These are phyloP conservation scores for Dynastes hyllus DNA, from an alignment of 2,888 invertebrate genomes.

Conservation along the genomic window DNA sequence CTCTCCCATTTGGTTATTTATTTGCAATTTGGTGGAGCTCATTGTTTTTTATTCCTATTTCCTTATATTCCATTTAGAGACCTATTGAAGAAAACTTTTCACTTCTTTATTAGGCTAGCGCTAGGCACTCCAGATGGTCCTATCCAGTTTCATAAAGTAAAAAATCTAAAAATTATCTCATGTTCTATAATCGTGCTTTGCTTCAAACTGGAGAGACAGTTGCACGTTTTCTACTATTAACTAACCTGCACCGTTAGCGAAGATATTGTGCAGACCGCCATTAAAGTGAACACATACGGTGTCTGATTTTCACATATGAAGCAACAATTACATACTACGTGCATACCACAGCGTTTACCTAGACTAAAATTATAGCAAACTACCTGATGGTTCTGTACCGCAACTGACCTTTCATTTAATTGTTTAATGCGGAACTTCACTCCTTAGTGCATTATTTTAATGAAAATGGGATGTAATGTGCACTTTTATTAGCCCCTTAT, in stretches of 20 bases:
- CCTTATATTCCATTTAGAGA: too few relatives aligned
- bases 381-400: slow-evolving; percentile 21
- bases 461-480: slow-evolving; percentile 39
- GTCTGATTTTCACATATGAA: slow-evolving; percentile 42
- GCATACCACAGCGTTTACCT: slow-evolving; percentile 10
- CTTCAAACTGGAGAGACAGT: neutral
- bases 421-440: slow-evolving; percentile 45
- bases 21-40: too few relatives aligned
- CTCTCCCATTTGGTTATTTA: too few relatives aligned
- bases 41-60: too few relatives aligned
- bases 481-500: slow-evolving; percentile 33
- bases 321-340: slow-evolving; percentile 33
- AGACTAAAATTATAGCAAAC: slow-evolving; percentile 39
- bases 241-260: slow-evolving; percentile 28
- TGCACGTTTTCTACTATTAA: slow-evolving; percentile 14
- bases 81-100: too few relatives aligned
- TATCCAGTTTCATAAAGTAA: too few relatives aligned
- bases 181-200: neutral
- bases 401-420: slow-evolving; percentile 42
- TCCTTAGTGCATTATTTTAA: slow-evolving; percentile 37
- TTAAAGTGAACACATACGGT: slow-evolving; percentile 30
- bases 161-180: too few relatives aligned
- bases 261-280: slow-evolving; percentile 31
- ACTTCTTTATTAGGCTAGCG: too few relatives aligned
- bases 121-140: too few relatives aligned